Base-by-base conservation (phyloP, 2,888 invertebrate genomes). In the Papilio gigon region DNA sequence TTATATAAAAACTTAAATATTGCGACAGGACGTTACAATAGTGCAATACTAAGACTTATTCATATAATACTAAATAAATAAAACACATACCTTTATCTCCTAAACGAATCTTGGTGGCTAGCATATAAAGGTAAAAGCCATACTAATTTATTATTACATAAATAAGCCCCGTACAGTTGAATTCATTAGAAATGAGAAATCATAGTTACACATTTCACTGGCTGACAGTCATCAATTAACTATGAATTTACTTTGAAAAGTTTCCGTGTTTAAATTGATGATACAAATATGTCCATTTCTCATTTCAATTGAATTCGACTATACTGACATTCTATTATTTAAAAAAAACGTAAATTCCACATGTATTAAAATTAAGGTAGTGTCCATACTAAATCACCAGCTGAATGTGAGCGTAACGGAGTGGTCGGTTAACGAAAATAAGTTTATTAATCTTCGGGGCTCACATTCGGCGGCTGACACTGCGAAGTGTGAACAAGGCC, bases 1-100 rank as follows among this genome's bases (percentile, higher is more conserved):
- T 14, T 64, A 50, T 63, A 63, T 20, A 47, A 47, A 44, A 44
- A 33, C 30, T 47, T 50, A 63, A 25, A 53, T 65, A 56, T 65
- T 65, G 56, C 65, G 9, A 56, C 30, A 65, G 37, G 35, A 65
- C 27, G 53, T 56, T 40, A 65, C 11, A 27, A 22, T 30, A 63
- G 30, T 40, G 37, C n/a, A 37, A 50, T 33, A 64, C 37, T 17
- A 53, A 25, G 30, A 56, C 53, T 56, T 56, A 56, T 56, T 56
- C 30, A 56, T 53, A 27, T 53, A 56, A 53, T 42, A 42, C 2
- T 17, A 42, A 17, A 42, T 53, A 53, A 53, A 53, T 53, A 22
- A 47, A 53, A 53, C 25, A 50, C 17, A 42, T 27, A 50, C n/a
- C 8, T 53, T 53, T 27, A 53, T 25, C 2, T 27, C 2, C n/a